A percentile compares a stretch with the other conserved stretches of the same genome.
These are phyloP conservation scores for Euphysa ruthae DNA, from an alignment of 30 jellyfish, hydroid and myxozoan species.

Conservation along the genomic window DNA sequence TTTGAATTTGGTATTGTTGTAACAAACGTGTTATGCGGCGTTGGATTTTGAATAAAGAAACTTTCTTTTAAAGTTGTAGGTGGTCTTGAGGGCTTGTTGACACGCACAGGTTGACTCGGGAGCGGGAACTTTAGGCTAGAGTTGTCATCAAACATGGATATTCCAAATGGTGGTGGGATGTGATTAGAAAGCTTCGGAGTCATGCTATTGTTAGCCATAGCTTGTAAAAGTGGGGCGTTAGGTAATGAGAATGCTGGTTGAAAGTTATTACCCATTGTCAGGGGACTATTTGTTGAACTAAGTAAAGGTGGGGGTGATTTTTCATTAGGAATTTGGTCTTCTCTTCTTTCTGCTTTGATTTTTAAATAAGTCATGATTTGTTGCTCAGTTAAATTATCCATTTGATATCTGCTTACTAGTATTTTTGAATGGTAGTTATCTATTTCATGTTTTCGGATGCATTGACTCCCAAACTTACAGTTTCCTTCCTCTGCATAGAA, in stretches of 20 bases:
- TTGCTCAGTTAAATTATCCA: constrained; percentile 27
- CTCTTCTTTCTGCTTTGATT: constrained; percentile 32
- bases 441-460: constrained; percentile 76
- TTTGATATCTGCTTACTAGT: constrained; percentile 40
- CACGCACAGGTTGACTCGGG: constrained; percentile 19
- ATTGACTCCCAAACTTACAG: constrained; percentile 79
- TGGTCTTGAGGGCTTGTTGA: not conserved
- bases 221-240: constrained; percentile 4
- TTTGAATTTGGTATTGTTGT: not conserved
- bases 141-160: constrained; percentile 8
- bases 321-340: not conserved
- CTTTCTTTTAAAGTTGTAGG: not conserved
- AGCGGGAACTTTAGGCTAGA: constrained; percentile 4
- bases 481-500: constrained; percentile 76
- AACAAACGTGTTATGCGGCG: not conserved
- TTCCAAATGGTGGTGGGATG: constrained; percentile 8
- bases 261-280: not conserved
- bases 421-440: constrained; percentile 39
- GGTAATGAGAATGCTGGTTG: constrained; percentile 21
- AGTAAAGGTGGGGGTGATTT: constrained; percentile 7
- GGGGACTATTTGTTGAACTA: not conserved
- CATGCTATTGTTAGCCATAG: not conserved
- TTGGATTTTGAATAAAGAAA: not conserved
- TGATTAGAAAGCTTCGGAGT: constrained; percentile 23
- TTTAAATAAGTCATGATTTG: constrained; percentile 19